Conservation (phyloP, 2,113 vertebrate species). For the Leucosticte australis region DNA sequence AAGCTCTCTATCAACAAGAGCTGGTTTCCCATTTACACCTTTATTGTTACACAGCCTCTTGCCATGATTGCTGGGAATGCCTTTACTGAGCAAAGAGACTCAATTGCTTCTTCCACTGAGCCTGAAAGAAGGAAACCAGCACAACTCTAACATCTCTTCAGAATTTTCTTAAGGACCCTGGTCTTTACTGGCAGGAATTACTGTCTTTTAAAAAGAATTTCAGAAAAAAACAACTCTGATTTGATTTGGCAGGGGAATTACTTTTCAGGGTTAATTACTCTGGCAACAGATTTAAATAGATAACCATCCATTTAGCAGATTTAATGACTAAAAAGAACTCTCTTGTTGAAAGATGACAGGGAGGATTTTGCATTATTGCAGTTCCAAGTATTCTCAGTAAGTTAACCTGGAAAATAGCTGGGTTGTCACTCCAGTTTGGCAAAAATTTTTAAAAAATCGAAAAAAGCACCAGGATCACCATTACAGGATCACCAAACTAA, state of each 20-base stretch:
- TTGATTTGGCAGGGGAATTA: background rate
- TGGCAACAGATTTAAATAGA: conserved; percentile 1
- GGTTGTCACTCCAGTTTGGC: background rate
- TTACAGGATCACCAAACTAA: background rate
- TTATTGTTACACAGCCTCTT: background rate
- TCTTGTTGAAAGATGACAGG: background rate
- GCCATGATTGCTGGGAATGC: background rate
- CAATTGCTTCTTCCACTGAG: background rate
- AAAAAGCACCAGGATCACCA: background rate
- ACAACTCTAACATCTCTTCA: background rate
- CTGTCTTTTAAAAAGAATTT: background rate
- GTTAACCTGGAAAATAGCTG: background rate
- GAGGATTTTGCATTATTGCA: background rate
- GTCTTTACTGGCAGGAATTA: background rate
- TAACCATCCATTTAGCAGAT: background rate
- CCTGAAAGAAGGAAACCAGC: background rate
- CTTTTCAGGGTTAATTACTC: conserved; percentile 32
- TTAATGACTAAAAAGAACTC: background rate
- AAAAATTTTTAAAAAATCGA: background rate
- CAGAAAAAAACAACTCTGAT: background rate
- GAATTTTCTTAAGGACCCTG: background rate
- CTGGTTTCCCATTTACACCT: background rate
- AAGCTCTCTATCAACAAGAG: background rate
- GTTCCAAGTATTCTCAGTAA: background rate
- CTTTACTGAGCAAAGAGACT: background rate